These are phyloP conservation scores for Cydia fagiglandana DNA, from an alignment of 1,140 invertebrate genomes.

Conservation along the genomic window DNA sequence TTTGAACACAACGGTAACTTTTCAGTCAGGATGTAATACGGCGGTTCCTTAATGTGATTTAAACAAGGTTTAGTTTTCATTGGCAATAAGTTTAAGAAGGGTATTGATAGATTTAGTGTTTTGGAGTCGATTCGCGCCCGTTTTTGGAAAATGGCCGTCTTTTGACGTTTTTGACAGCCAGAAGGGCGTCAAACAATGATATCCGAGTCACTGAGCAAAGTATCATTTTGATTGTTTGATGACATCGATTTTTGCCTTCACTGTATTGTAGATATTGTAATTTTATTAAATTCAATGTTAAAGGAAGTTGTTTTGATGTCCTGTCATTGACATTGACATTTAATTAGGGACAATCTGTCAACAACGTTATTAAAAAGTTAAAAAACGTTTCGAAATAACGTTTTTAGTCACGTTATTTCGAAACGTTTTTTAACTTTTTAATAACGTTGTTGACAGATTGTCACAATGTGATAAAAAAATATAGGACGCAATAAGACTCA, in stretches of 20 bases:
- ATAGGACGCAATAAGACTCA: no score
- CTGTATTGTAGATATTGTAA: neutral
- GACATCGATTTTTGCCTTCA: neutral
- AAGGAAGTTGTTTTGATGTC: neutral
- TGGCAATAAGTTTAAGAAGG: neutral
- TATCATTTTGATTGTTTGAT: conserved; percentile 28
- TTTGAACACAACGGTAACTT: neutral
- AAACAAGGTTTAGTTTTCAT: neutral
- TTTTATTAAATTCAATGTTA: neutral
- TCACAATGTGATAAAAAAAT: no score
- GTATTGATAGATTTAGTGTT: neutral
- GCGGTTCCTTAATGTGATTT: neutral
- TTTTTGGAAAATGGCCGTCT: conserved; percentile 45
- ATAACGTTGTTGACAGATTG: no score
- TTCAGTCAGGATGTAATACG: neutral
- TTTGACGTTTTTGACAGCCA: conserved; percentile 53
- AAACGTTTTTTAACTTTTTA: no score
- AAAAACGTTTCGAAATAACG: neutral
- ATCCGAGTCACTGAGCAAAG: conserved; percentile 18
- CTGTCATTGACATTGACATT: neutral
- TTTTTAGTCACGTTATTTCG: no score
- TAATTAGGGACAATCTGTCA: conserved; percentile 3
- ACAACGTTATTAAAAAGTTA: neutral
- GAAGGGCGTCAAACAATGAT: conserved; percentile 26
- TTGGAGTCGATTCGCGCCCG: conserved; percentile 37